Evolutionary conservation across 2,888 invertebrate genomes (phyloP), one percentile per base, ranked within the genome.

Genomic region (Griposia aprilina): DNA sequence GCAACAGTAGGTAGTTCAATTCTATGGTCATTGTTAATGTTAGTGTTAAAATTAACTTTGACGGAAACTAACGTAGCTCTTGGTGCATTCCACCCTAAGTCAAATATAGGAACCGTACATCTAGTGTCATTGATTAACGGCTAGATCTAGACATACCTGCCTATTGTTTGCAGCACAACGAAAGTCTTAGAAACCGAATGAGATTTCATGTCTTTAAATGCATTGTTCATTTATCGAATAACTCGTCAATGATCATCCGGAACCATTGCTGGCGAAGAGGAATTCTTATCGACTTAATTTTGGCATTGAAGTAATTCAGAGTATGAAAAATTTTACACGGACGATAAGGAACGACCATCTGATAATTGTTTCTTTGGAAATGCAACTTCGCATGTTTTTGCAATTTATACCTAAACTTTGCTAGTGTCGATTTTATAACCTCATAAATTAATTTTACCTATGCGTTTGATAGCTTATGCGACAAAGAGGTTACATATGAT

Each of bases 121-220:
- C 72, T 65, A 66, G 65, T 60, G 26, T 26, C 72, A 69, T 71
- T 74, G 74, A 84, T 82, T 76, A 75, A 69, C 50, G 52, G 72
- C 68, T 52, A 45, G 45, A 63, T 48, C 30, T 74, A 75, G 45
- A 41, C n/a, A 41, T 20, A 45, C 30, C 30, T 36, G 3, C 30
- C 30, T 36, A 50, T n/a, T 10, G 30, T 52, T 79, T 62, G 30
- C 59, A 62, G 26, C 15, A 55, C 68, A n/a, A 63, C 23, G 55
- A 63, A 59, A 62, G 30, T 67, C 48, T 60, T 74, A 78, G 80
- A 83, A 78, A 87, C 74, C 67, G 60, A 63, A 69, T 60, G 30
- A 48, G 48, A 41, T 69, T 36, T 57, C 8, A 20, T 62, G 26
- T 30, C n/a, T 55, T 55, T 23, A 65, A 55, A 65, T 55, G 63